Evolutionary conservation across 2,113 vertebrate species (phyloP), one percentile per base, ranked within the genome.

Genomic region (Ammodytes marinus): DNA sequence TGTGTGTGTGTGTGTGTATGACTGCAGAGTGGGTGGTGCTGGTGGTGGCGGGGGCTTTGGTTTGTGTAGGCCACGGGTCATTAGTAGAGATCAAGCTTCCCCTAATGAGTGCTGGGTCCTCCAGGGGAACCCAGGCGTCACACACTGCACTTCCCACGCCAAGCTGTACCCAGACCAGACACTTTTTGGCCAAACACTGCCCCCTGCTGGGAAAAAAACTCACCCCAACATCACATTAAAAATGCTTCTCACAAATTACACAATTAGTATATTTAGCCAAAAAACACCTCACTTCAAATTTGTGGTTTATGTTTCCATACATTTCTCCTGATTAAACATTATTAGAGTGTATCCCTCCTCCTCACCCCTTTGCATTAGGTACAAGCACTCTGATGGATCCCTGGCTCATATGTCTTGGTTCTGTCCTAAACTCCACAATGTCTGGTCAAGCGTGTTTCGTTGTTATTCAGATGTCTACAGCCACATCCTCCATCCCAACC

Each of bases 161-260:
- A 74, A 57, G 43, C 87, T 87, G 80, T 84, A 27, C 72, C 60
- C 72, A 78, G 74, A 50, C 58, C 5, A 57, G 9, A 10, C 7
- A 6, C 77, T 76, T 85, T 69, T 58, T 76, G 80, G 72, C 87
- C 66, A 14, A 84, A 92, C 65, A 89, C 91, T 95, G 96, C 96
- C 97, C 94, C 89, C 96, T 96, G 92, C 94, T 95, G 96, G 96
- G 27, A 27, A 55, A 72, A 14, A 42, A 47, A 6, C 2, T n/a
- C 5, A 13, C 6, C 4, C 46, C 8, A 49, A 14, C 13, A 54
- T 52, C 53, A 63, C 65, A 65, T 60, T 13, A 17, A 76, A 57
- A 64, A 13, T 3, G 4, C 0, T 3, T 17, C 27, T 7, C 10
- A 76, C 52, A 43, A 13, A 70, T 77, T 55, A 64, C 2, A 72